phyloP scores from a whole-genome alignment of 2,888 invertebrate species.

The Napeogenes inachia region DNA sequence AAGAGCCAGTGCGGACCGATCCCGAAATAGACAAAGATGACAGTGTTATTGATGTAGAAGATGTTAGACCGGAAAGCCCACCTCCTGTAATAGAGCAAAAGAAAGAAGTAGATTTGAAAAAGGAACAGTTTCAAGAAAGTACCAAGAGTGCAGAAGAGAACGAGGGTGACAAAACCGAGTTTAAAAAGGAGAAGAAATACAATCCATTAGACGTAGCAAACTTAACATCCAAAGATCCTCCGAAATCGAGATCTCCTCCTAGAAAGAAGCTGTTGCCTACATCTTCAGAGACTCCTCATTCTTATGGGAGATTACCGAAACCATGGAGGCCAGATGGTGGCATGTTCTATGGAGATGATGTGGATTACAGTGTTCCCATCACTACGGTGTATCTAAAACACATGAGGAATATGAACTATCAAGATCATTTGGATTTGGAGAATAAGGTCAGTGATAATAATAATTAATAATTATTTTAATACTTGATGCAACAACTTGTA shows the following conservation, averaged over 20 bases:
- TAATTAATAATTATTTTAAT: neutral
- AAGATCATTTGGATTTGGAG: constrained; percentile 56
- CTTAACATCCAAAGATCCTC: constrained; percentile 79
- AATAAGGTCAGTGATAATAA: constrained; percentile 55
- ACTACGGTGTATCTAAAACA: constrained; percentile 93
- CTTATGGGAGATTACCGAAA: constrained; percentile 73
- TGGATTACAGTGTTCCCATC: constrained; percentile 91
- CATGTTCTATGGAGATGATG: constrained; percentile 70
- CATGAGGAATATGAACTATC: constrained; percentile 82
- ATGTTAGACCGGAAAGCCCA: constrained; percentile 60
- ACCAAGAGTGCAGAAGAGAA: constrained; percentile 51
- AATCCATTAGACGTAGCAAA: constrained; percentile 81
- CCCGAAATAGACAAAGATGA: constrained; percentile 73
- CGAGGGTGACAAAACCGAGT: constrained; percentile 57
- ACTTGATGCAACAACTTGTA: too few species aligned
- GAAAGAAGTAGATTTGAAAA: constrained; percentile 39
- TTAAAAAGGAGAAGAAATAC: constrained; percentile 65
- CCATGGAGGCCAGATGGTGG: constrained; percentile 78
- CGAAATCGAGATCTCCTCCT: constrained; percentile 68
- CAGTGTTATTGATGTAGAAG: constrained; percentile 72
- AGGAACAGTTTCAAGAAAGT: constrained; percentile 46
- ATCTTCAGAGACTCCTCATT: constrained; percentile 52
- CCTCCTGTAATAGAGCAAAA: constrained; percentile 37
- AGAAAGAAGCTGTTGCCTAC: constrained; percentile 70
- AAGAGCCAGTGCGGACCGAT: constrained; percentile 66